Evolutionary conservation across 1,140 invertebrate genomes (phyloP), one percentile per base, ranked within the genome.

Genomic region (Rhagoletis pomonella): DNA sequence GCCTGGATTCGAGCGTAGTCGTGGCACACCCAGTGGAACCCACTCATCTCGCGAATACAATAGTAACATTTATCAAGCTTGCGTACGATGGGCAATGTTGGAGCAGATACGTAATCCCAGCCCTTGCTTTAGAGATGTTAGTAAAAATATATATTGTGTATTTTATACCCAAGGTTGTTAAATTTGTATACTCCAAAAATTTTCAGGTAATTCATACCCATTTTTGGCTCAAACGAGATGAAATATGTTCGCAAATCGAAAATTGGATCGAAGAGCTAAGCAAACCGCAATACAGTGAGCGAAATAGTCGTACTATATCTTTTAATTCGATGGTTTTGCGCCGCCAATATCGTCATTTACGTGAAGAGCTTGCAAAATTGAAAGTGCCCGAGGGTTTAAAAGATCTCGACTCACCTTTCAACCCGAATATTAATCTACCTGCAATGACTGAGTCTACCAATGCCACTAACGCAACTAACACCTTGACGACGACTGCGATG

Each of bases 11-110:
- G 98, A 99, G 94, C 95, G 98, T 88, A 97, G 97, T 87, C 94
- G 98, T 62, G 98, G 98, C 84, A 98, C 98, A 77, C 96, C 97
- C 39, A 96, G 96, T 47, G 98, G 98, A 88, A 97, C 96, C 89
- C 96, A 97, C 92, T 98, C 97, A 93, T 97, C 96, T 89, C 95
- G 97, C 90, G 98, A 99, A 93, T 99, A 99, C 94, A 99, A 99
- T 93, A 96, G 97, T 88, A 99, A 99, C 93, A 98, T 99, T 90
- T 97, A 97, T 93, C 97, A 98, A 94, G 98, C 98, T 5, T 98
- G 97, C 86, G 97, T 98, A 60, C 96, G 97, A 91, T 99, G 98
- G 97, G 98, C 98, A 64, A 99, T 99, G 97, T 94, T 99, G 73
- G 98, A 99, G 93, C 97, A 98, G 93, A 95, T 99, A 88, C 94